phyloP scores from a whole-genome alignment of 1,140 invertebrate genomes.

The Ceratina japonica region DNA sequence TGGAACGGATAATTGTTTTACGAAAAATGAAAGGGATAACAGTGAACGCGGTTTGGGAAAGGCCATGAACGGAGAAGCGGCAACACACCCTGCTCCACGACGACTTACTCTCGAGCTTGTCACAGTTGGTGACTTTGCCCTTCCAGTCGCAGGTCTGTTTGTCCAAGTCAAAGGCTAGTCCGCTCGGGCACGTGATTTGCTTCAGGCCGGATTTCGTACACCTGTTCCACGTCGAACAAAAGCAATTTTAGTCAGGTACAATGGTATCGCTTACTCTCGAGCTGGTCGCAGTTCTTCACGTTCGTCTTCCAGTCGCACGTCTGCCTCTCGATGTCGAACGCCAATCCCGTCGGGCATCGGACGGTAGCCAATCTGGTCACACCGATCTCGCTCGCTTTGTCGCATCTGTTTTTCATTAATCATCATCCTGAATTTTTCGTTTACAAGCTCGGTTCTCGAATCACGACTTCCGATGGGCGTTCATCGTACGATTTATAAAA shows the following conservation, averaged over 20 bases:
- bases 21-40: too few species aligned
- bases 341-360: constrained; percentile 92
- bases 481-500: too few species aligned
- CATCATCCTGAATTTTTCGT: not conserved
- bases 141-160: constrained; percentile 99
- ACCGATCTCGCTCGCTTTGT: constrained; percentile 91
- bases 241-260: constrained; percentile 69
- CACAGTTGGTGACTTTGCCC: constrained; percentile 97
- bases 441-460: not conserved
- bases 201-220: constrained; percentile 95
- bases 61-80: constrained; percentile 16
- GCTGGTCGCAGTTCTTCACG: constrained; percentile 95
- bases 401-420: constrained; percentile 86
- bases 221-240: constrained; percentile 79
- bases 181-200: constrained; percentile 96
- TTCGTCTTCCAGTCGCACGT: constrained; percentile 97
- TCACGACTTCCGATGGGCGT: not conserved
- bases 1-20: too few species aligned
- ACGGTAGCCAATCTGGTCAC: constrained; percentile 91
- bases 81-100: constrained; percentile 60
- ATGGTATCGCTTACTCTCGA: constrained; percentile 89
- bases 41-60: not conserved
- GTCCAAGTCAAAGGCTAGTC: constrained; percentile 97
- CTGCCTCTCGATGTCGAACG: constrained; percentile 96
- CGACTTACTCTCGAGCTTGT: constrained; percentile 96